Conservation (phyloP, 2,797 vertebrate genomes). For the Scolopax bukidnonensis region DNA sequence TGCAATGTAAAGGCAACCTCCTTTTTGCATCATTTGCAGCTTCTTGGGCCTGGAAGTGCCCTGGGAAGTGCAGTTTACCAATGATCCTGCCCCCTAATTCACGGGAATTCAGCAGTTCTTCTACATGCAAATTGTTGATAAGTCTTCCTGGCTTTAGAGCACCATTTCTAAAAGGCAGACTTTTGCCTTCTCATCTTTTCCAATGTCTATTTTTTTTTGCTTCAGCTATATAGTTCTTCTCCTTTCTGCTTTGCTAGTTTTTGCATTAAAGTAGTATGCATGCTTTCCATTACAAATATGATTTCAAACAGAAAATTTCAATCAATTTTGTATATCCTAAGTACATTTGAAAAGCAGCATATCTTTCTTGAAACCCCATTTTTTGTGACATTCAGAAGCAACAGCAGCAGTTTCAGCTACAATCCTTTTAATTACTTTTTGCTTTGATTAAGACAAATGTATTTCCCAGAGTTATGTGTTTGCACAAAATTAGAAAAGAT, state of each 20-base stretch:
- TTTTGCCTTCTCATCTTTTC: not conserved
- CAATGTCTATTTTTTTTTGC: not conserved
- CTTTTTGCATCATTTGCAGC: not conserved
- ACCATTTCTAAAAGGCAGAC: not conserved
- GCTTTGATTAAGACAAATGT: slow-evolving; percentile 33
- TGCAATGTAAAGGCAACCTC: not conserved
- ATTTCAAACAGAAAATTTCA: not conserved
- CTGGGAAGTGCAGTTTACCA: not conserved
- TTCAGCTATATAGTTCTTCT: not conserved
- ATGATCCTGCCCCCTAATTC: not conserved
- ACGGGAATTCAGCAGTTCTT: not conserved
- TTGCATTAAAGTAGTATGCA: not conserved
- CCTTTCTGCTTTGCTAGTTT: not conserved
- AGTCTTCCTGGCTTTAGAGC: not conserved
- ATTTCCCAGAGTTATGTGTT: not conserved
- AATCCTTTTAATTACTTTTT: slow-evolving; percentile 42
- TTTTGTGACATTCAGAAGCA: not conserved
- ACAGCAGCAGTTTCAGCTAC: not conserved
- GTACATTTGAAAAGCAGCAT: not conserved
- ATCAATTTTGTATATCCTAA: not conserved
- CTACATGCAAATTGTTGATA: not conserved
- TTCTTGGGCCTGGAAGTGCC: not conserved
- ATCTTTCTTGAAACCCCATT: not conserved
- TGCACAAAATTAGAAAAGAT: not conserved
- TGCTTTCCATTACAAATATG: not conserved